Base-by-base conservation (phyloP, 2,888 invertebrate genomes). In the Scaptomyza caliginosa region DNA sequence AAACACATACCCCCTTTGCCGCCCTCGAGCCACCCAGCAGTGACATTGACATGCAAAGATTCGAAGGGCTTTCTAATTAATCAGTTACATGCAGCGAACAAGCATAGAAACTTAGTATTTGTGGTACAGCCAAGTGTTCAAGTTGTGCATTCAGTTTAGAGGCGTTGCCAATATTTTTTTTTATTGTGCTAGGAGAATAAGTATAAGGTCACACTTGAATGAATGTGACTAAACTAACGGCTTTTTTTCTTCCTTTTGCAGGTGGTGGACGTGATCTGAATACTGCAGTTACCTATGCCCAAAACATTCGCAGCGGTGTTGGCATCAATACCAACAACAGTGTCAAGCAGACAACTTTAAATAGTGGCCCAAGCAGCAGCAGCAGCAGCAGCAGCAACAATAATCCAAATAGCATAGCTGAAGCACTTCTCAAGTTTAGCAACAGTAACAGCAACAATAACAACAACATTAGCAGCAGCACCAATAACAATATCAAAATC, bases 221-320 rank as follows among this genome's bases (percentile, higher is more conserved):
- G n/a, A n/a, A n/a, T n/a, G n/a, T n/a, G n/a, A n/a, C n/a, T n/a
- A n/a, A n/a, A n/a, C n/a, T n/a, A n/a, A n/a, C n/a, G n/a, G n/a
- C n/a, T n/a, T 28, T 13, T 32, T 39, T 6, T 21, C 21, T 13
- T 28, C 10, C 26, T 60, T 63, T 91, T 85, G 67, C 88, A 95
- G 97, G 97, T 78, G 97, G 97, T 11, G 97, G 97, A 13, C 96
- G 96, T 89, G 96, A 96, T 86, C 92, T 97, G 88, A 96, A 96
- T 4, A 95, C 96, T n/a, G 95, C 96, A 0, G 95, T 95, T 1
- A 93, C 93, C 16, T 92, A 95, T 86, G 93, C 92, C 24, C 93
- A 92, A 83, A 93, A 92, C 45, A 89, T 86, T 89, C 71, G 83
- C 17, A 67, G 75, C 51, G 94, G 77, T 21, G 70, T 42, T 58